Base-by-base conservation (phyloP, 2,797 vertebrate species). In the Pseudochirops corinnae region DNA sequence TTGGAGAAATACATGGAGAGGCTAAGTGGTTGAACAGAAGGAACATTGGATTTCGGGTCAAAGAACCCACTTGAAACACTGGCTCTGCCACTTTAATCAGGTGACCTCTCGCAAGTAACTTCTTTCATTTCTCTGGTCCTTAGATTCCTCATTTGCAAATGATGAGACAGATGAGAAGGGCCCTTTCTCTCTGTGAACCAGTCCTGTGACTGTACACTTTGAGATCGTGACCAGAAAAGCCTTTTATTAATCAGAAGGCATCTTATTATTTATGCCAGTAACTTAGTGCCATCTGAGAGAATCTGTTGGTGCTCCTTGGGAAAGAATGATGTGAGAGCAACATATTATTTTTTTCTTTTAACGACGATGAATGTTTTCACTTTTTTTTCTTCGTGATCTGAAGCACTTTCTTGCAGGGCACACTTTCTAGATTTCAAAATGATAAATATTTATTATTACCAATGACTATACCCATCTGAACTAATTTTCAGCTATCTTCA, bases 401-500 rank as follows among this genome's bases (percentile, higher is more conserved):
- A 13, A 57, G 10, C 28, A 67, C 21, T 55, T 94, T 95, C 87
- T 74, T 87, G 29, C 95, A 74, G 24, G 91, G 16, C 50, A 82
- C 52, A 92, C 16, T 33, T 91, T 95, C 58, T 95, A 56, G 39
- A 53, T 56, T 96, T 74, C 53, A 90, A 74, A 58, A 93, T 50
- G 55, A 62, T 29, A 93, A 67, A 91, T 1, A 93, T 55, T 91
- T 90, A 91, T 55, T 90, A 92, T 58, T 87, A 93, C 21, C 74
- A 92, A 90, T n/a, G 67, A 95, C 67, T 50, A 6, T 91, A 93
- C 53, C n/a, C 60, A 87, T 33, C 67, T 5, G 90, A 91, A 67
- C 28, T 96, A 6, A 10, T 50, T 91, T 87, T 90, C 74, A 60
- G 52, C 52, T 90, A 7, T 60, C 62, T 93, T 94, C 33, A 97